Percentiles rank a stretch among this genome's conserved stretches.
Conservation (phyloP, 2,797 vertebrate genomes). For the Geotrypetes seraphini region DNA sequence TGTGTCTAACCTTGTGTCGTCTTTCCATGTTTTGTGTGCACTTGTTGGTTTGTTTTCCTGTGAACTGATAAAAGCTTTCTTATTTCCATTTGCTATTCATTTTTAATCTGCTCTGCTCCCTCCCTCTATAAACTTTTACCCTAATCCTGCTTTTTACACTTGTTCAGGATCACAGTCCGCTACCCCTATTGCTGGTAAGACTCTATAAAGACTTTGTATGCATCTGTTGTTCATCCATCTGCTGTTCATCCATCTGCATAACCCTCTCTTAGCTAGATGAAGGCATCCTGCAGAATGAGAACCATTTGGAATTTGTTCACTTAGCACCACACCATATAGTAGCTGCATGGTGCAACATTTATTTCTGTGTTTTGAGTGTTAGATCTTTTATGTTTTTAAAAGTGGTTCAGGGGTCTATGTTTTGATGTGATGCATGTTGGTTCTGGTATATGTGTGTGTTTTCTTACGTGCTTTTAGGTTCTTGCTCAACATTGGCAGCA, state of each 20-base stretch:
- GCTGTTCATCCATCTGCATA: conserved; percentile 47
- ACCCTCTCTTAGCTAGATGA: conserved; percentile 32
- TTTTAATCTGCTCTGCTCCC: conserved; percentile 83
- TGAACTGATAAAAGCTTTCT: conserved; percentile 62
- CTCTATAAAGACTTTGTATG: conserved; percentile 58
- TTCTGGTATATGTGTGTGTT: no score
- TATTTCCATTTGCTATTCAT: conserved; percentile 71
- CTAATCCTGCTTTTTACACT: conserved; percentile 71
- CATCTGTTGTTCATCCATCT: conserved; percentile 45
- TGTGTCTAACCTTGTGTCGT: conserved; percentile 3
- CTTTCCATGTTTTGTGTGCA: no score
- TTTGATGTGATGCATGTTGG: no score
- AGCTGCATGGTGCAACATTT: conserved; percentile 32
- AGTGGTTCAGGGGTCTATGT: no score
- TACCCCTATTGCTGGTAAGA: conserved; percentile 95
- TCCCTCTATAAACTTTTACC: conserved; percentile 61
- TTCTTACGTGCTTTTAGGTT: no score
- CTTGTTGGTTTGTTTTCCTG: conserved; percentile 5
- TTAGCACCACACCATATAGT: conserved; percentile 32
- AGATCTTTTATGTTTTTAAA: no score
- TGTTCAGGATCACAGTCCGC: conserved; percentile 96
- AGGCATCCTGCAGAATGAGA: conserved; percentile 33
- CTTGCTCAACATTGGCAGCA: no score
- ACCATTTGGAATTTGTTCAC: conserved; percentile 27
- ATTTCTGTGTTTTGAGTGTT: no score